These are phyloP conservation scores for Heliconius erato DNA, from an alignment of 2,888 invertebrate species.

Conservation along the genomic window DNA sequence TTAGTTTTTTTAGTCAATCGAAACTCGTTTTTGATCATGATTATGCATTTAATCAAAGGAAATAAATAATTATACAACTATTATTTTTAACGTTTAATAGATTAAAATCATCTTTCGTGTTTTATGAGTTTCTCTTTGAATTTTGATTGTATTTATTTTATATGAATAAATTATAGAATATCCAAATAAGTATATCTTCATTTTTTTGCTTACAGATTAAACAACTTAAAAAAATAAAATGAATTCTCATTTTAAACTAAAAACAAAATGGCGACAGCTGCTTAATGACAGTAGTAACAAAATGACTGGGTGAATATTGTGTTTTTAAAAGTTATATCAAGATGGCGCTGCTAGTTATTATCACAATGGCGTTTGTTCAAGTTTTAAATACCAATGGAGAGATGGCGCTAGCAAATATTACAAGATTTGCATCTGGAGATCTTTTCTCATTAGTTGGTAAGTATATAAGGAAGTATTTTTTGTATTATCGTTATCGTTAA, in stretches of 20 bases:
- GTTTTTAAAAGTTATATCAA: constrained; percentile 46
- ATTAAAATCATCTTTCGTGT: constrained; percentile 1
- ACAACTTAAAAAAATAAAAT: background rate
- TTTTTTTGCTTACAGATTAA: constrained; percentile 6
- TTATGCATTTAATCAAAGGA: constrained; percentile 22
- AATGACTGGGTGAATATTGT: constrained; percentile 10
- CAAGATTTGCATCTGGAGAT: constrained; percentile 87
- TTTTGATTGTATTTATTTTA: background rate
- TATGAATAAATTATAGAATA: background rate
- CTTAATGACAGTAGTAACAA: constrained; percentile 19
- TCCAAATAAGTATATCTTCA: background rate
- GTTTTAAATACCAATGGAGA: constrained; percentile 65
- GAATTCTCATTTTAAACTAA: background rate
- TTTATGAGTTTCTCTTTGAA: constrained; percentile 15
- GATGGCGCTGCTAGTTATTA: constrained; percentile 71
- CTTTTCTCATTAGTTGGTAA: constrained; percentile 85
- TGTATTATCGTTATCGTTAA: background rate
- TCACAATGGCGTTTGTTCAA: constrained; percentile 56
- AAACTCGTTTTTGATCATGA: constrained; percentile 11
- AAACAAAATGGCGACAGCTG: constrained; percentile 44
- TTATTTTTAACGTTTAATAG: constrained; percentile 8
- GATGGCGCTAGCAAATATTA: constrained; percentile 82
- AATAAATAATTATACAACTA: constrained; percentile 11
- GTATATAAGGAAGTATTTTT: constrained; percentile 39
- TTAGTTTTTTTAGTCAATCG: constrained; percentile 18